Conservation (phyloP, 2,888 invertebrate species). For the Caenorhabditis drosophilae region DNA sequence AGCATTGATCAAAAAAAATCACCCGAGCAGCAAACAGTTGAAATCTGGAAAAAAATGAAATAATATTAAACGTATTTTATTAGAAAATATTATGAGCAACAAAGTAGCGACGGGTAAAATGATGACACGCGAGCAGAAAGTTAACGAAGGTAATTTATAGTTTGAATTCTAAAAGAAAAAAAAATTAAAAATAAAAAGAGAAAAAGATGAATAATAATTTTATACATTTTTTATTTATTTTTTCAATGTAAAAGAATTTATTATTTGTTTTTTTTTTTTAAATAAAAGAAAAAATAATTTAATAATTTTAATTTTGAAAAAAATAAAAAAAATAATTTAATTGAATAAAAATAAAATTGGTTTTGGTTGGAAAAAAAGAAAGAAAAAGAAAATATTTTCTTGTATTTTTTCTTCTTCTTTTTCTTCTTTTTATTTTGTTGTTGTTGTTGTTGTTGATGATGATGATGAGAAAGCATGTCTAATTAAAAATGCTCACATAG, state of each 20-base stretch:
- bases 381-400: slow-evolving; percentile 11
- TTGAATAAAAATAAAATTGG: slow-evolving; percentile 2
- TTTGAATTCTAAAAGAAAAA: neutral
- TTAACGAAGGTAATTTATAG: slow-evolving; percentile 29
- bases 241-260: too few species aligned
- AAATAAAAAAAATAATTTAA: slow-evolving; percentile 13
- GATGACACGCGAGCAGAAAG: slow-evolving; percentile 1
- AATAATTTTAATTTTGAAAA: neutral
- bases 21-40: slow-evolving; percentile 12
- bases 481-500: too few species aligned
- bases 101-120: slow-evolving; percentile 9
- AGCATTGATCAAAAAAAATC: slow-evolving; percentile 25
- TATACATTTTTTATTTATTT: too few species aligned
- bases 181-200: neutral
- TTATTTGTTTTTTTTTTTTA: too few species aligned
- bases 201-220: neutral
- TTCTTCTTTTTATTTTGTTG: neutral
- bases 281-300: slow-evolving; percentile 10
- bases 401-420: neutral
- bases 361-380: slow-evolving; percentile 12
- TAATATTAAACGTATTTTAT: too few species aligned
- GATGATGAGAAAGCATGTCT: too few species aligned
- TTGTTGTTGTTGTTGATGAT: too few species aligned
- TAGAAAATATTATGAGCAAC: neutral
- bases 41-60: slow-evolving; percentile 4